Evolutionary conservation across 2,888 invertebrate species (phyloP).

Genomic region (Dione juno): DNA sequence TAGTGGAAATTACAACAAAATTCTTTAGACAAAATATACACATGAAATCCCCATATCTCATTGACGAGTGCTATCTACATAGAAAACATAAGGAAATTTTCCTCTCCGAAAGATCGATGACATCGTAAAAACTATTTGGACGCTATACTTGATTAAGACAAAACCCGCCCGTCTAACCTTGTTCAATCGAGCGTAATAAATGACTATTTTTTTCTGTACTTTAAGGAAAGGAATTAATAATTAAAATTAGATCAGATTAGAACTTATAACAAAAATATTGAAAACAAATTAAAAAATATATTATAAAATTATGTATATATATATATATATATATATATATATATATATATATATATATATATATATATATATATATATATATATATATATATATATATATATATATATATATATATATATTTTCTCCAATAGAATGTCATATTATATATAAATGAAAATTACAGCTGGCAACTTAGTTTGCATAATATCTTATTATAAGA

Average conservation of each 20-base stretch:
- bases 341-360: too few species aligned
- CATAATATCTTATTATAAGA: too few species aligned
- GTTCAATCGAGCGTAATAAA: slow-evolving; percentile 39
- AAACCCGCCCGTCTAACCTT: slow-evolving; percentile 37
- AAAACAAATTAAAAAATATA: too few species aligned
- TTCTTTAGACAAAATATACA: neutral
- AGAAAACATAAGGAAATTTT: neutral
- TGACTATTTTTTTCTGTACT: slow-evolving; percentile 32
- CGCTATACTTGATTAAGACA: slow-evolving; percentile 43
- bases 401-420: too few species aligned
- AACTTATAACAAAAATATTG: too few species aligned
- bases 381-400: too few species aligned
- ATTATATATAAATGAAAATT: too few species aligned
- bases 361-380: too few species aligned
- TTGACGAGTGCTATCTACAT: neutral
- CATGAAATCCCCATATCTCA: neutral
- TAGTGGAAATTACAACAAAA: neutral
- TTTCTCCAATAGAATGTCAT: neutral
- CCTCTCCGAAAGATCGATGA: slow-evolving; percentile 29
- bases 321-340: too few species aligned
- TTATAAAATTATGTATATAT: too few species aligned
- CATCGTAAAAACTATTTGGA: slow-evolving; percentile 44
- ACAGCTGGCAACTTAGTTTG: too few species aligned
- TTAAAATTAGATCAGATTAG: neutral
- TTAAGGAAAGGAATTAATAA: slow-evolving; percentile 14